Evolutionary conservation across 92 coral and sea anemone genomes (phyloP).

Genomic region (Nematostella vectensis): DNA sequence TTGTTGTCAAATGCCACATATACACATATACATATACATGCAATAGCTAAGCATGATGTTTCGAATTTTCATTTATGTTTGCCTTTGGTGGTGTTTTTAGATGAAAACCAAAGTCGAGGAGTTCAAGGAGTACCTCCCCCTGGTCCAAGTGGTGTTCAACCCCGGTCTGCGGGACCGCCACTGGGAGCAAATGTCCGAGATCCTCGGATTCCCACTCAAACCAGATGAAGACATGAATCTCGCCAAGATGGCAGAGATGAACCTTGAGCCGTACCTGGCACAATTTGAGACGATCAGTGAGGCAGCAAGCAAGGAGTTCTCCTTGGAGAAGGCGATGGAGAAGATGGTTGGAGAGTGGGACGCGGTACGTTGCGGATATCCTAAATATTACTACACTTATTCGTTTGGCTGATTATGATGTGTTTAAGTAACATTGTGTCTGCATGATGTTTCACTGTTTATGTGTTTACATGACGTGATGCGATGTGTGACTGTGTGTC

Average conservation of each 20-base stretch:
- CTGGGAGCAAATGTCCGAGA: constrained; percentile 92
- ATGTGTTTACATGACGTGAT: too few species aligned
- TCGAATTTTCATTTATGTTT: too few species aligned
- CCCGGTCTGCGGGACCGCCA: constrained; percentile 99
- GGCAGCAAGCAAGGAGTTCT: constrained; percentile 99
- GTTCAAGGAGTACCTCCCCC: constrained; percentile 90
- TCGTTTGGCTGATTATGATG: too few species aligned
- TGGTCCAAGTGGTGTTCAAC: constrained; percentile 92
- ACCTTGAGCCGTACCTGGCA: constrained; percentile 86
- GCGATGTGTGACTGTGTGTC: too few species aligned
- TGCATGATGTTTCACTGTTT: too few species aligned
- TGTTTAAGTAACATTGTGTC: too few species aligned
- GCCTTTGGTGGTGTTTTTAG: too few species aligned
- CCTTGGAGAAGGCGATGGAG: constrained; percentile 99
- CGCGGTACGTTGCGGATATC: constrained; percentile 61
- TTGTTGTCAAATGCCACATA: too few species aligned
- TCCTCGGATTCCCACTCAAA: constrained; percentile 85
- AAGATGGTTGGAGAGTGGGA: constrained; percentile 99
- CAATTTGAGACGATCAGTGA: constrained; percentile 98
- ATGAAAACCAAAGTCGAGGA: constrained; percentile 97
- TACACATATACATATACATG: too few species aligned
- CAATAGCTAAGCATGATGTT: too few species aligned
- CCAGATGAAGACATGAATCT: constrained; percentile 96
- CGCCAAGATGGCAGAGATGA: constrained; percentile 98
- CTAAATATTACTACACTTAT: too few species aligned